These are phyloP conservation scores for Tetraneura akinire DNA, from an alignment of 1,140 invertebrate genomes.

Conservation along the genomic window DNA sequence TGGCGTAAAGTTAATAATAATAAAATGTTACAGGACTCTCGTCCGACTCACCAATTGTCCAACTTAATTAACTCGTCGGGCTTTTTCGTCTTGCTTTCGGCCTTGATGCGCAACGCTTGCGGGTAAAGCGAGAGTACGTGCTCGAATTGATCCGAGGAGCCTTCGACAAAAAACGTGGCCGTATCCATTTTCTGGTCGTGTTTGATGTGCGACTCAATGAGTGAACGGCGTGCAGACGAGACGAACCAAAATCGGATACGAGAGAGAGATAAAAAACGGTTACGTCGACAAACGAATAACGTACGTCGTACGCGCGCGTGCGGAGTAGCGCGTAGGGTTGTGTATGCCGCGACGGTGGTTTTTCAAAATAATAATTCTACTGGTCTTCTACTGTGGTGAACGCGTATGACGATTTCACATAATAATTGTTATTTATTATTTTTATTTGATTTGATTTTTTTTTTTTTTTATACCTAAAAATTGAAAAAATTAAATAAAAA, in stretches of 20 bases:
- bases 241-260: too few species aligned
- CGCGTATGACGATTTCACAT: slow-evolving; percentile 5
- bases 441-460: too few species aligned
- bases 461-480: too few species aligned
- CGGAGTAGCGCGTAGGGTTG: too few species aligned
- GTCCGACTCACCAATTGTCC: slow-evolving; percentile 92
- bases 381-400: neutral
- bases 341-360: neutral
- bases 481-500: too few species aligned
- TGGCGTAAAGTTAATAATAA: neutral
- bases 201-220: neutral
- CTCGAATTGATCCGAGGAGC: slow-evolving; percentile 81
- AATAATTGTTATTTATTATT: too few species aligned
- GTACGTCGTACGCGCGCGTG: too few species aligned
- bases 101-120: slow-evolving; percentile 82
- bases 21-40: too few species aligned
- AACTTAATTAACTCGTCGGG: slow-evolving; percentile 89
- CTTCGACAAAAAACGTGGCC: slow-evolving; percentile 86
- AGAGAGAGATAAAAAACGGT: neutral
- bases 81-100: slow-evolving; percentile 84
- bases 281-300: neutral
- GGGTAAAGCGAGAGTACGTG: slow-evolving; percentile 86
- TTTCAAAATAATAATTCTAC: neutral
- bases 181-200: slow-evolving; percentile 65
- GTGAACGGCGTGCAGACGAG: neutral